A percentile compares a stretch with the other conserved stretches of the same genome.
Evolutionary conservation across 2,113 vertebrate genomes (phyloP).

Genomic region (Bubo blakistoni): DNA sequence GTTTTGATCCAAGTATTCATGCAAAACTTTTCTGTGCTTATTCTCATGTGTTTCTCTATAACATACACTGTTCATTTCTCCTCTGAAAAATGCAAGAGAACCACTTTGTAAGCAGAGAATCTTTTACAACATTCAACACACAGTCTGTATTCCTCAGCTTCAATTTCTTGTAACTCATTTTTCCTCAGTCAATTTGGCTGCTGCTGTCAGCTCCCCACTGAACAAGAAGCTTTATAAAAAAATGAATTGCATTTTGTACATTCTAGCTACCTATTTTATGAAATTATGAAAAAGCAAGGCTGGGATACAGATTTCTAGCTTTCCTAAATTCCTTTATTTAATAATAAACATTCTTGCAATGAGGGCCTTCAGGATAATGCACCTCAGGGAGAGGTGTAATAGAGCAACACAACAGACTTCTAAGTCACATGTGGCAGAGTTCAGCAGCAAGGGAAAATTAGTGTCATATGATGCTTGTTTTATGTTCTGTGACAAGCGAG

Average conservation of each 20-base stretch:
- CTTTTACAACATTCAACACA: background rate
- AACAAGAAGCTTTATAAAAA: background rate
- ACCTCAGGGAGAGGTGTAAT: background rate
- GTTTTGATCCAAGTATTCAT: background rate
- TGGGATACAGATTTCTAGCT: background rate
- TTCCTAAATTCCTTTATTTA: background rate
- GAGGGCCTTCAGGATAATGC: background rate
- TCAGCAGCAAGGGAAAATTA: background rate
- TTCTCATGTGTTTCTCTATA: background rate
- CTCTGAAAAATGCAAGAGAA: background rate
- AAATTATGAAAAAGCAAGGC: constrained; percentile 21
- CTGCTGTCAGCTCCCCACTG: constrained; percentile 11
- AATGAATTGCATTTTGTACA: background rate
- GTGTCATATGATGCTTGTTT: background rate
- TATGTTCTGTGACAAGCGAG: background rate
- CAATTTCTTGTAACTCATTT: constrained; percentile 27
- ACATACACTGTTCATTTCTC: background rate
- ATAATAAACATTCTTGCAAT: background rate
- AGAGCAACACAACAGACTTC: background rate
- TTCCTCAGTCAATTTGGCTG: constrained; percentile 21
- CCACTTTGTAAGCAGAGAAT: background rate
- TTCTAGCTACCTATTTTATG: background rate
- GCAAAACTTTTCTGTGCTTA: background rate
- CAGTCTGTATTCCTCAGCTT: background rate
- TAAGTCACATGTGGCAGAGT: background rate